Conservation (phyloP, 2,888 invertebrate species). For the Troides oblongomaculatus region DNA sequence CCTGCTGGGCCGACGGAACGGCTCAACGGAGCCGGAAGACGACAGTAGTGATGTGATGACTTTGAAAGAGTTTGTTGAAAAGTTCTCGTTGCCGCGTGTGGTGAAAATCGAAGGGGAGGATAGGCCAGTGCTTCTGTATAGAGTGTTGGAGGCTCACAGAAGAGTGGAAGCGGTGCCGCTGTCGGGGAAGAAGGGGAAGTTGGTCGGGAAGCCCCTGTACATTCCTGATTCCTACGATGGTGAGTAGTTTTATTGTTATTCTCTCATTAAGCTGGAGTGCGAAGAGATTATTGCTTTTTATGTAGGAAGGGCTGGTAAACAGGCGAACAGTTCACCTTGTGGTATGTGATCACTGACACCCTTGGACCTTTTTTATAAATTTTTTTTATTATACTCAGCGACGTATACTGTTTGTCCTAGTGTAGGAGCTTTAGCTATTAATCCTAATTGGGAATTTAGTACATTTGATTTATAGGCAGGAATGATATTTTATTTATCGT, state of each 20-base stretch:
- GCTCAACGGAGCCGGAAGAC: conserved; percentile 70
- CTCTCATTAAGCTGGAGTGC: too few species aligned
- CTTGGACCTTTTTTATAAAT: too few species aligned
- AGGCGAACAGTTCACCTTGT: too few species aligned
- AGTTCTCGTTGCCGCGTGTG: conserved; percentile 81
- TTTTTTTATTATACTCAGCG: too few species aligned
- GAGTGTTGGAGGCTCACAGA: conserved; percentile 81
- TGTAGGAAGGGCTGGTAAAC: too few species aligned
- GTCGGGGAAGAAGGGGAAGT: conserved; percentile 78
- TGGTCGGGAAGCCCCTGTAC: conserved; percentile 80
- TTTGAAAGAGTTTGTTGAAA: conserved; percentile 80
- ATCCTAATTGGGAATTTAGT: too few species aligned
- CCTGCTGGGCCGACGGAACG: conserved; percentile 62
- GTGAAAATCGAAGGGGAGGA: conserved; percentile 79
- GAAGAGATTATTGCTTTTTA: too few species aligned
- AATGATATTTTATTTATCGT: too few species aligned
- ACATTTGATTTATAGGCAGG: too few species aligned
- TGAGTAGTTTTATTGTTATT: conserved; percentile 51
- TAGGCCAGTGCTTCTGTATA: conserved; percentile 81
- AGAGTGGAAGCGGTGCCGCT: conserved; percentile 82
- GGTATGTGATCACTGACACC: too few species aligned
- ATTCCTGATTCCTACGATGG: conserved; percentile 85
- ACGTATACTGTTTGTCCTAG: too few species aligned
- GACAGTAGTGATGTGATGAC: conserved; percentile 72
- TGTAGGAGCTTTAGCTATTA: too few species aligned